Base-by-base conservation (phyloP, 1,140 invertebrate genomes). In the Heterodera schachtii region DNA sequence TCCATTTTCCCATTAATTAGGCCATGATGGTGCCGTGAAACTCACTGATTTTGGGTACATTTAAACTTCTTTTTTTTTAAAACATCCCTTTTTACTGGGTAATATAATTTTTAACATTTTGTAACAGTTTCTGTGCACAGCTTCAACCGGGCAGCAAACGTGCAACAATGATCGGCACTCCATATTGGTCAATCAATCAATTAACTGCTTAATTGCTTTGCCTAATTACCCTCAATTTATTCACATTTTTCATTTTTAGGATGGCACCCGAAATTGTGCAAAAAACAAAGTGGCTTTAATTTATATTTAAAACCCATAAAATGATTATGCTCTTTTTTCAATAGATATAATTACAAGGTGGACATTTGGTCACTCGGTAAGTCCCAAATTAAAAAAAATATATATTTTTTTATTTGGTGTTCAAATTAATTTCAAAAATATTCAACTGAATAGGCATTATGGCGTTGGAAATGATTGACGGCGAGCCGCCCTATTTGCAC, bases 231-330 rank as follows among this genome's bases (percentile, higher is more conserved):
- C 16, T 2, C 16, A 11, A 60, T 60, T 4, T 64, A n/a, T 16
- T 64, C 16, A 2, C 57, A 60, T 82, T n/a, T 47, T 49, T 77
- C 6, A 69, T 9, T 52, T 57, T 74, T n/a, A 71, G 94, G 94
- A 95, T 96, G 94, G 94, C 95, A 2, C 95, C 95, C 1, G 95
- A 96, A 91, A 92, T 95, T 82, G 85, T 89, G 11, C 89, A 90
- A 67, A 90, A 90, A 73, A 82, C 85, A 43, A 85, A 80, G 64
- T 85, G 81, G 19, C 0, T 75, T 69, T 70, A 7, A 78, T 21
- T 31, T 16, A 44, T 3, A 43, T 11, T 81, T 11, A 52, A n/a
- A 5, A 60, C 7, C 0, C n/a, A 75, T 60, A 21, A 1, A 75
- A 47, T 66, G 9, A 19, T 4, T 16, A 4, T 64, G 5, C 57